Evolutionary conservation across 2,797 vertebrate genomes (phyloP).

Genomic region (Chromobotia macracanthus): DNA sequence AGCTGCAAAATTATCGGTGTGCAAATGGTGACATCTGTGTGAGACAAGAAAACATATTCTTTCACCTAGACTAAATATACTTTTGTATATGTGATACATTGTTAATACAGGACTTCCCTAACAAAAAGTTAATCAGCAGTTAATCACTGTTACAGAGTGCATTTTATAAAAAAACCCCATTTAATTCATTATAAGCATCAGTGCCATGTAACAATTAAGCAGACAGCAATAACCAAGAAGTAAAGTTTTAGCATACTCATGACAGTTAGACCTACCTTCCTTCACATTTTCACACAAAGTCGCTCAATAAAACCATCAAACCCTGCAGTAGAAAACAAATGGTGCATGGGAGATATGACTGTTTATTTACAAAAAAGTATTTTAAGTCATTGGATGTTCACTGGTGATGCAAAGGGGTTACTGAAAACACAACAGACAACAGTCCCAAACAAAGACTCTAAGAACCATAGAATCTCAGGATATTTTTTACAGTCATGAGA

Average conservation of each 20-base stretch:
- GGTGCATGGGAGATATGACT: not conserved
- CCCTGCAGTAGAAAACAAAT: not conserved
- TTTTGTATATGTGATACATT: not conserved
- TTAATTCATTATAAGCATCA: constrained; percentile 64
- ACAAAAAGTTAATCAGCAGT: not conserved
- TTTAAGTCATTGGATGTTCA: not conserved
- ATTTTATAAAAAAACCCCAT: constrained; percentile 50
- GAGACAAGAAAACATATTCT: not conserved
- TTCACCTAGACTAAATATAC: not conserved
- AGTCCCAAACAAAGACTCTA: not conserved
- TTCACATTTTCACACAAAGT: not conserved
- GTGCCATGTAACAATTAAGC: constrained; percentile 59
- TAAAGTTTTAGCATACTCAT: constrained; percentile 19
- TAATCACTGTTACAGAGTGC: not conserved
- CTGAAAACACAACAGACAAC: constrained; percentile 26
- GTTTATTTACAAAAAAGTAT: constrained; percentile 2
- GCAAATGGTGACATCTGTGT: constrained; percentile 50
- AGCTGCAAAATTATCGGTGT: constrained; percentile 20
- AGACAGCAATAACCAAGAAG: constrained; percentile 35
- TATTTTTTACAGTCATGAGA: constrained; percentile 28
- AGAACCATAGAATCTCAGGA: not conserved
- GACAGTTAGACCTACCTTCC: not conserved
- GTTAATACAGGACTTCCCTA: not conserved
- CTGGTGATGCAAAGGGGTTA: constrained; percentile 13
- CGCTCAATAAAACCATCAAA: constrained; percentile 22